Percentiles rank a stretch among this genome's conserved stretches.
phyloP scores from a whole-genome alignment of 2,113 vertebrate species.

The Antennarius striatus region DNA sequence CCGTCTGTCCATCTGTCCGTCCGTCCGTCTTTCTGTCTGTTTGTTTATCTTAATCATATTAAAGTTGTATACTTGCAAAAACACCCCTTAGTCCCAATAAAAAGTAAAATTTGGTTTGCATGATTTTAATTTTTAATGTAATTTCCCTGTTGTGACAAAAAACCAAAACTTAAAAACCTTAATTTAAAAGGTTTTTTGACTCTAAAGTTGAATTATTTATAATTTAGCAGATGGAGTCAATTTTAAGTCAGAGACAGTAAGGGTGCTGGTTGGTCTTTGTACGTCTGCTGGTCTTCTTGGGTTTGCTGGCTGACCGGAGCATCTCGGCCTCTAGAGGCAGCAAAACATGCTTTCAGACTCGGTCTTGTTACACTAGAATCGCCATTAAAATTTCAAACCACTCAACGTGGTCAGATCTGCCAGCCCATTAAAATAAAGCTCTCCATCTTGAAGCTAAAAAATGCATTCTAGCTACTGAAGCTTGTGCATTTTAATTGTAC shows the following conservation, averaged over 20 bases:
- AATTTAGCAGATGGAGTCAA: background rate
- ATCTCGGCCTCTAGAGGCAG: conserved; percentile 2
- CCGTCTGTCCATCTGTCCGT: background rate
- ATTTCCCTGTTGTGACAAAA: too few relatives aligned
- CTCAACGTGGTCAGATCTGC: conserved; percentile 42
- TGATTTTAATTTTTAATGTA: too few relatives aligned
- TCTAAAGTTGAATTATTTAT: background rate
- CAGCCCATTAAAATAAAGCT: conserved; percentile 13
- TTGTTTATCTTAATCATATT: background rate
- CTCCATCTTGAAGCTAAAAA: conserved; percentile 37
- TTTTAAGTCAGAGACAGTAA: background rate
- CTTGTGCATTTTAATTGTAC: conserved; percentile 43
- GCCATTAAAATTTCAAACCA: conserved; percentile 65
- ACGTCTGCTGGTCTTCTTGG: background rate
- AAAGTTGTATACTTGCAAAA: background rate
- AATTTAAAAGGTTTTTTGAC: background rate
- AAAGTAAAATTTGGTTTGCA: background rate
- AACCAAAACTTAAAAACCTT: too few relatives aligned
- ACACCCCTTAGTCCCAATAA: background rate
- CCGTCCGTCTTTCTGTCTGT: background rate
- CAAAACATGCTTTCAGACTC: conserved; percentile 37
- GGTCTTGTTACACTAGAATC: conserved; percentile 27
- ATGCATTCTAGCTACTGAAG: conserved; percentile 20
- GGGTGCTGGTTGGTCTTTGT: background rate
- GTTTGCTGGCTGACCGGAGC: conserved; percentile 8